These are phyloP conservation scores for Nysson spinosus DNA, from an alignment of 2,888 invertebrate species.

Conservation along the genomic window DNA sequence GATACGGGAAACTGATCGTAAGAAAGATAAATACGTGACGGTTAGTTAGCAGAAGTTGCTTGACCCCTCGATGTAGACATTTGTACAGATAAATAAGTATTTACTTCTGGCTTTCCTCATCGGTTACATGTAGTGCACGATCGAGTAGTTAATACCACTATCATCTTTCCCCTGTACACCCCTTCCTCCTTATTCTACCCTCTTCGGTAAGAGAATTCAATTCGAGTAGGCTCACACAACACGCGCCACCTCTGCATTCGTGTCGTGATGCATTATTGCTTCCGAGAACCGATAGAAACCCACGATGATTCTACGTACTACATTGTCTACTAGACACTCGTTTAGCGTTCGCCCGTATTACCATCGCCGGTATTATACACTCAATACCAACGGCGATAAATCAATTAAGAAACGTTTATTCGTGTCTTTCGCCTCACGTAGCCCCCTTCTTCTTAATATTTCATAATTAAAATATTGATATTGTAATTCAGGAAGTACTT, in stretches of 20 bases:
- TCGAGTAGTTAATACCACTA: slow-evolving; percentile 4
- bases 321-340: slow-evolving; percentile 9
- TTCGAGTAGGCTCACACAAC: slow-evolving; percentile 45
- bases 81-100: slow-evolving; percentile 51
- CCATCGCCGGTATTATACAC: too few species aligned
- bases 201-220: slow-evolving; percentile 44
- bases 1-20: not conserved
- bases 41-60: slow-evolving; percentile 42
- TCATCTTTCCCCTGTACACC: slow-evolving; percentile 14
- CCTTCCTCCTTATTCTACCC: slow-evolving; percentile 23
- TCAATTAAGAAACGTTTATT: too few species aligned
- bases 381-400: too few species aligned
- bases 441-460: too few species aligned
- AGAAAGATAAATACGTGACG: not conserved
- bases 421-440: too few species aligned
- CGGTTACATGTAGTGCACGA: slow-evolving; percentile 5
- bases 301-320: not conserved
- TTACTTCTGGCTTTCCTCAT: slow-evolving; percentile 39
- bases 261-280: slow-evolving; percentile 58
- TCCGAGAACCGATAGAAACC: slow-evolving; percentile 62
- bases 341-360: slow-evolving; percentile 7
- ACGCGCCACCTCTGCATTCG: slow-evolving; percentile 47
- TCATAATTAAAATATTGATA: too few species aligned
- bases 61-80: slow-evolving; percentile 24
- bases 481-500: too few species aligned